Evolutionary conservation across 2,797 vertebrate species (phyloP).

Genomic region (Mus spretus): DNA sequence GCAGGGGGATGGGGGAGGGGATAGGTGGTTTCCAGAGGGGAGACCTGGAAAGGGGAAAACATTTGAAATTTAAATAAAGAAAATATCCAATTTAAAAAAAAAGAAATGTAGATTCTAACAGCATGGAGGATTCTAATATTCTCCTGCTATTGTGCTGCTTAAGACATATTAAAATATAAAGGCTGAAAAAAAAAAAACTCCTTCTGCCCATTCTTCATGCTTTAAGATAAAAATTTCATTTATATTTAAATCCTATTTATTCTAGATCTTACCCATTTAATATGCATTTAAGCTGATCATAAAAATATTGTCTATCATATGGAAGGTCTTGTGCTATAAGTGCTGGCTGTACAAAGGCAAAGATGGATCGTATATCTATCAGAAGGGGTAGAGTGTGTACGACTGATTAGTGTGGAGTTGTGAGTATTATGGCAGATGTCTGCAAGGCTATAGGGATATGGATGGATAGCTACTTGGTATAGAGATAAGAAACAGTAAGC

Average conservation of each 20-base stretch:
- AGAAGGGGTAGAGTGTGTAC: background rate
- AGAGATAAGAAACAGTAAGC: background rate
- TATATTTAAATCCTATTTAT: background rate
- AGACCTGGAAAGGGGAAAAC: too few relatives aligned
- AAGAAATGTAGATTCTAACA: too few relatives aligned
- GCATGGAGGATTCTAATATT: too few relatives aligned
- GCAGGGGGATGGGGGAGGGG: too few relatives aligned
- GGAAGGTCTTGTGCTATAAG: background rate
- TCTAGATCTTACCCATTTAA: background rate
- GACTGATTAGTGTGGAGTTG: background rate
- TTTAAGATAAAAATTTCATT: background rate
- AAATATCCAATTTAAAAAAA: too few relatives aligned
- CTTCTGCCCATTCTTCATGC: background rate
- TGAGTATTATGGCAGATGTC: background rate
- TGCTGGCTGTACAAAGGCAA: background rate
- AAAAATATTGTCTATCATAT: background rate
- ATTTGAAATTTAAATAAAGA: too few relatives aligned
- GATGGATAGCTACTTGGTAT: background rate
- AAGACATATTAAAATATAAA: too few relatives aligned
- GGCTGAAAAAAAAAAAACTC: background rate
- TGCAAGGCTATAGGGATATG: background rate
- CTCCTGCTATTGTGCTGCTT: too few relatives aligned
- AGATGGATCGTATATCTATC: background rate
- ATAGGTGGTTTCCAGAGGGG: too few relatives aligned
- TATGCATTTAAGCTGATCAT: background rate